Conservation (phyloP, 2,888 invertebrate genomes). For the Sminthurinus aureus region DNA sequence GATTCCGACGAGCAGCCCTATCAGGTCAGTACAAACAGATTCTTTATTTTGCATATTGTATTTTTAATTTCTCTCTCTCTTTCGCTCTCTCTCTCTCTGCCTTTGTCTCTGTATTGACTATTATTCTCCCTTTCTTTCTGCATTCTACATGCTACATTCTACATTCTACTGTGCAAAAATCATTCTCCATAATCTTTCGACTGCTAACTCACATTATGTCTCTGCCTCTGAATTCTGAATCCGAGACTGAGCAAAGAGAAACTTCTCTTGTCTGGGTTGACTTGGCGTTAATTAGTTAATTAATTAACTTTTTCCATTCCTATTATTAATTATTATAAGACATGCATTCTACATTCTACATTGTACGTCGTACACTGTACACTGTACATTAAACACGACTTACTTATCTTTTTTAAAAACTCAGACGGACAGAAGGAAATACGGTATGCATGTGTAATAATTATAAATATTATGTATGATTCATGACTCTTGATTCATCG, state of each 20-base stretch:
- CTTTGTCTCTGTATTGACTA: neutral
- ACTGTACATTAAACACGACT: neutral
- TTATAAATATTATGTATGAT: neutral
- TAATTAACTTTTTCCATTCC: neutral
- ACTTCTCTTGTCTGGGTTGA: conserved; percentile 5
- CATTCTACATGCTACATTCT: too few species aligned
- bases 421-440: neutral
- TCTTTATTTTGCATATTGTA: conserved; percentile 7
- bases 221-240: neutral
- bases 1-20: conserved; percentile 58
- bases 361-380: too few species aligned
- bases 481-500: too few species aligned
- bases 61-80: conserved; percentile 18
- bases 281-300: conserved; percentile 33
- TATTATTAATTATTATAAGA: neutral
- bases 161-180: conserved; percentile 6
- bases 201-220: conserved; percentile 27
- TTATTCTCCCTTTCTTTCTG: too few species aligned
- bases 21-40: conserved; percentile 55
- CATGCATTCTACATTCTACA: neutral
- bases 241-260: conserved; percentile 26
- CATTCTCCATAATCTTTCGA: too few species aligned
- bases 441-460: neutral
- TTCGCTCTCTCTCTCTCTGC: conserved; percentile 18
- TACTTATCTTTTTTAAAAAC: neutral